Conservation (phyloP, 1,140 invertebrate species). For the Stegodyphus mimosarum region DNA sequence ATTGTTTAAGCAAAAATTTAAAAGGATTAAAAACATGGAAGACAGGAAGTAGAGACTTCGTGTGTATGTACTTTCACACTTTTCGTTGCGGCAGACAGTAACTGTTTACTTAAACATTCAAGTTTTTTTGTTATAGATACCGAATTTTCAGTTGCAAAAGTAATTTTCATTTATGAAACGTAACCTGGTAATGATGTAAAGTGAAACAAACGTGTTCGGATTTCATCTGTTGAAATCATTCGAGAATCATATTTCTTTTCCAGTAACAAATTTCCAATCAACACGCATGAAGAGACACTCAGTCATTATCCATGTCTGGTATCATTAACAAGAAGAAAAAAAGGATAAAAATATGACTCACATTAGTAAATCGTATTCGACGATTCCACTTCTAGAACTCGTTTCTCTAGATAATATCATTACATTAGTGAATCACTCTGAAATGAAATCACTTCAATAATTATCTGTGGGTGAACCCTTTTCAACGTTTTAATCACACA, state of each 20-base stretch:
- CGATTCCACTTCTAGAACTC: constrained; percentile 10
- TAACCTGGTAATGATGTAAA: too few species aligned
- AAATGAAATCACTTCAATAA: constrained; percentile 33
- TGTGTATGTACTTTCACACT: too few species aligned
- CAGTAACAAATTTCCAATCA: neutral
- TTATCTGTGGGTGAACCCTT: constrained; percentile 21
- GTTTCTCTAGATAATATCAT: constrained; percentile 15
- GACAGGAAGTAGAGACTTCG: too few species aligned
- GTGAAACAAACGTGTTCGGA: too few species aligned
- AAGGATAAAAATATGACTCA: neutral
- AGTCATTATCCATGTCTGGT: constrained; percentile 16
- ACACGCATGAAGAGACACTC: neutral
- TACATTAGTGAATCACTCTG: constrained; percentile 7
- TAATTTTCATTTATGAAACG: too few species aligned
- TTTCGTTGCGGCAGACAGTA: too few species aligned
- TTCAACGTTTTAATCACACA: constrained; percentile 28
- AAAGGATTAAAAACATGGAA: too few species aligned
- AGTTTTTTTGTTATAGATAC: too few species aligned
- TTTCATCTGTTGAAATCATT: too few species aligned
- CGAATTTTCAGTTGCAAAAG: too few species aligned
- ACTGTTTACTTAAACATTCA: too few species aligned
- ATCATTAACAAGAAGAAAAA: constrained; percentile 6
- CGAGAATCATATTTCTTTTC: neutral
- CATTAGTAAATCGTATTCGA: constrained; percentile 21
- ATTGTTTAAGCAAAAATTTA: too few species aligned